A percentile compares a stretch with the other conserved stretches of the same genome.
Conservation (phyloP, 2,888 invertebrate genomes). For the Meta bourneti region DNA sequence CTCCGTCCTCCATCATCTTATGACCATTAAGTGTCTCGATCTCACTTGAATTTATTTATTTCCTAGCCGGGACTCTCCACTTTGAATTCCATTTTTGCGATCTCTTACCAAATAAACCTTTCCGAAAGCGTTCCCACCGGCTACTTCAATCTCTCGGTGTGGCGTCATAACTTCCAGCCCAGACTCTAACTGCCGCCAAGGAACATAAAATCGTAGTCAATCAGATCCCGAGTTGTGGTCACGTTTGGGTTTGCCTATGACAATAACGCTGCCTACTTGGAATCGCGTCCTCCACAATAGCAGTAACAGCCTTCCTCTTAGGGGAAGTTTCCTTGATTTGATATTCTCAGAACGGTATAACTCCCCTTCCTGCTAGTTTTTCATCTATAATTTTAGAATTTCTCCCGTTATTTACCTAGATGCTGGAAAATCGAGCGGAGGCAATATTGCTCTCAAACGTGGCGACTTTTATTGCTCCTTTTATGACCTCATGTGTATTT, state of each 20-base stretch:
- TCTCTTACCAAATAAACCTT: constrained; percentile 28
- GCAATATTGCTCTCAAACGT: constrained; percentile 74
- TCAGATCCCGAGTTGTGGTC: constrained; percentile 69
- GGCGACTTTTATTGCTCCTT: constrained; percentile 74
- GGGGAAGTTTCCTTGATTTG: constrained; percentile 55
- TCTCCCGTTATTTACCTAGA: constrained; percentile 65
- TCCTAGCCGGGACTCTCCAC: constrained; percentile 50
- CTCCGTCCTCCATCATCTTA: constrained; percentile 49
- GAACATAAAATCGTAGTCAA: constrained; percentile 71
- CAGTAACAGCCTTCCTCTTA: constrained; percentile 59
- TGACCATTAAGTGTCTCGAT: constrained; percentile 69
- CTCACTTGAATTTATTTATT: constrained; percentile 61
- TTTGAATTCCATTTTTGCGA: constrained; percentile 54
- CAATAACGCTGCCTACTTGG: constrained; percentile 53
- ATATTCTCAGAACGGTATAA: too few relatives aligned
- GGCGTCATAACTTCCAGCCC: constrained; percentile 47
- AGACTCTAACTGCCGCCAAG: constrained; percentile 60
- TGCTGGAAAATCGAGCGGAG: constrained; percentile 34
- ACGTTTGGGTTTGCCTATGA: constrained; percentile 70
- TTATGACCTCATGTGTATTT: constrained; percentile 75
- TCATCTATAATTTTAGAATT: constrained; percentile 75
- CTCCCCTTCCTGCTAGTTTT: constrained; percentile 59
- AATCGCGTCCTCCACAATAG: constrained; percentile 65
- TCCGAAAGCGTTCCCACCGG: constrained; percentile 24
- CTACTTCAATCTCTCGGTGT: constrained; percentile 51